Evolutionary conservation across 2,888 invertebrate species (phyloP).

Genomic region (Cinara cedri): DNA sequence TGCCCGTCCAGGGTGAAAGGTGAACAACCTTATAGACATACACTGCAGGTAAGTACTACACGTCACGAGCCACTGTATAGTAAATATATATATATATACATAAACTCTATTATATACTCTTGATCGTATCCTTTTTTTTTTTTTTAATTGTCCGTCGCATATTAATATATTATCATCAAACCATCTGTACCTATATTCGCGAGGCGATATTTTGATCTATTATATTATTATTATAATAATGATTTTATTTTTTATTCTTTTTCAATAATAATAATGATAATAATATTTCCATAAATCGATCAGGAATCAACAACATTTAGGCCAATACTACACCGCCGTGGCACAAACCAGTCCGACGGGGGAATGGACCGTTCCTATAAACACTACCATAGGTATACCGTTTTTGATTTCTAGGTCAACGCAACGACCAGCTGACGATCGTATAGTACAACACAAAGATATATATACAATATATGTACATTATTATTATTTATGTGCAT

Average conservation of each 20-base stretch:
- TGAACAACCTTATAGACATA: conserved; percentile 37
- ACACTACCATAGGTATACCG: conserved; percentile 43
- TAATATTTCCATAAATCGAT: not conserved
- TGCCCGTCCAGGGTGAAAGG: conserved; percentile 51
- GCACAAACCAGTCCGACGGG: conserved; percentile 29
- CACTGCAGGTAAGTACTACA: too few species aligned
- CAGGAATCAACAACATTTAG: conserved; percentile 5
- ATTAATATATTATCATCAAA: not conserved
- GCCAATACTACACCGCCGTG: not conserved
- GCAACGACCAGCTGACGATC: conserved; percentile 41
- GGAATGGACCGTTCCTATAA: conserved; percentile 9
- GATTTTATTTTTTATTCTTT: not conserved
- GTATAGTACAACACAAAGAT: not conserved
- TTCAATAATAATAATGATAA: not conserved
- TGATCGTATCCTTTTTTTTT: conserved; percentile 9
- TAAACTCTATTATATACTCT: not conserved
- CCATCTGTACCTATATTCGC: too few species aligned
- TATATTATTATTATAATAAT: too few species aligned
- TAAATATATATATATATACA: too few species aligned
- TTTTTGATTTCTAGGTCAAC: conserved; percentile 52
- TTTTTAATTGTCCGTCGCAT: not conserved
- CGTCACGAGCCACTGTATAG: conserved; percentile 25
- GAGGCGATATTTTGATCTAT: too few species aligned
- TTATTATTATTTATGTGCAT: not conserved
- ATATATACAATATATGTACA: not conserved